Percentiles rank a stretch among this genome's conserved stretches.
Evolutionary conservation across 2,113 vertebrate genomes (phyloP).

Genomic region (Psettodes erumei): DNA sequence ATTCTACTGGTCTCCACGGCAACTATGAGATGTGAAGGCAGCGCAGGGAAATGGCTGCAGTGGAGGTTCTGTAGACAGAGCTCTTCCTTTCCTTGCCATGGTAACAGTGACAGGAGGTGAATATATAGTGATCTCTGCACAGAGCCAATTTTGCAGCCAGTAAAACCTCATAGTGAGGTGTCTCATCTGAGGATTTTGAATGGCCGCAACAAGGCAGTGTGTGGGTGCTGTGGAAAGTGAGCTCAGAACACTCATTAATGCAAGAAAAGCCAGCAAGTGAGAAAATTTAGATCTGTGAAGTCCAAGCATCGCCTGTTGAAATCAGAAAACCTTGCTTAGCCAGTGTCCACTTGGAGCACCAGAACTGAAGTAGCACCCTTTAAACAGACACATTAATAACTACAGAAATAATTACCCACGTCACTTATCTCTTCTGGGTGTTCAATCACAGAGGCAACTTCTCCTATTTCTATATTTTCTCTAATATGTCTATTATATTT

Average conservation of each 20-base stretch:
- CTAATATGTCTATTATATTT: no score
- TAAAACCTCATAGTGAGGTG: constrained; percentile 68
- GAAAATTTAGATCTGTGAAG: constrained; percentile 55
- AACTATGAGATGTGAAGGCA: constrained; percentile 76
- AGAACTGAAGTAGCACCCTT: constrained; percentile 41
- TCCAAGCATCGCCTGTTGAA: constrained; percentile 41
- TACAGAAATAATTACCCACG: constrained; percentile 64
- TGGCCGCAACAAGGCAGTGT: constrained; percentile 47
- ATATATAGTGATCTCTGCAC: constrained; percentile 73
- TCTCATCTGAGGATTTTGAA: constrained; percentile 62
- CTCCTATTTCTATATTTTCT: constrained; percentile 41
- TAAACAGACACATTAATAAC: constrained; percentile 59
- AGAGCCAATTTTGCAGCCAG: constrained; percentile 58
- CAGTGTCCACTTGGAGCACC: constrained; percentile 26
- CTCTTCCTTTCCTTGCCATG: constrained; percentile 79
- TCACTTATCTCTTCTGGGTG: constrained; percentile 51
- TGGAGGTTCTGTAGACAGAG: constrained; percentile 74
- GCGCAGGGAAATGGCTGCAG: constrained; percentile 77
- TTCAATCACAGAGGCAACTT: constrained; percentile 48
- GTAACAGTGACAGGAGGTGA: constrained; percentile 81
- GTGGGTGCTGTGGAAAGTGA: constrained; percentile 60
- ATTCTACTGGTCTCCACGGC: constrained; percentile 76
- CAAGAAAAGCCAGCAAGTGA: constrained; percentile 56
- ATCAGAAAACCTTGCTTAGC: constrained; percentile 28
- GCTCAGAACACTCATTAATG: constrained; percentile 67